These are phyloP conservation scores for Lobophora halterata DNA, from an alignment of 2,888 invertebrate genomes.

Conservation along the genomic window DNA sequence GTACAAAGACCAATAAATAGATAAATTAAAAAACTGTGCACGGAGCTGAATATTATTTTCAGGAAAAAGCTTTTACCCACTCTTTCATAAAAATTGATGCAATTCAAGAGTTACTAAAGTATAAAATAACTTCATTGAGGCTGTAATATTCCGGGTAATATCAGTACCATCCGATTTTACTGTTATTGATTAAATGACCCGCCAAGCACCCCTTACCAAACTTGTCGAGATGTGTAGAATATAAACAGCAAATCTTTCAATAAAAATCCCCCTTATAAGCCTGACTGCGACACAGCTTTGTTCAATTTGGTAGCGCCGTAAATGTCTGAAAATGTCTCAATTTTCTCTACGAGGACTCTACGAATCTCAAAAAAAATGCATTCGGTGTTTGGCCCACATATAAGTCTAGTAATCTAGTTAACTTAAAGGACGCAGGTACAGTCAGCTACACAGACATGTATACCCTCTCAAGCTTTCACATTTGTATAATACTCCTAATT, in stretches of 20 bases:
- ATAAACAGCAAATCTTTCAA: conserved; percentile 31
- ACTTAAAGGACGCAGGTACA: too few species aligned
- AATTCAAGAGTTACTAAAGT: conserved; percentile 1
- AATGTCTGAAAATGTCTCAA: conserved; percentile 24
- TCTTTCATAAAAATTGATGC: neutral
- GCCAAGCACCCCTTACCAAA: conserved; percentile 24
- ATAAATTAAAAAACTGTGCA: conserved; percentile 5
- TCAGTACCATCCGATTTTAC: conserved; percentile 29
- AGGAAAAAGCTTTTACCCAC: too few species aligned
- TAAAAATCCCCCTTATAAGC: conserved; percentile 29
- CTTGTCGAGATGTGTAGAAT: conserved; percentile 30
- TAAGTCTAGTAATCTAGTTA: too few species aligned
- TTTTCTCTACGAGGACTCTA: too few species aligned
- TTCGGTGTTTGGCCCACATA: too few species aligned
- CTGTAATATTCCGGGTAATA: conserved; percentile 26
- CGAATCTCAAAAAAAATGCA: too few species aligned
- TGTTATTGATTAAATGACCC: conserved; percentile 34
- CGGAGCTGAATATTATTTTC: too few species aligned
- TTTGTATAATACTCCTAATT: too few species aligned
- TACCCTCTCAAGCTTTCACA: too few species aligned
- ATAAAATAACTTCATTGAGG: conserved; percentile 5
- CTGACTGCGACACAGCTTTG: conserved; percentile 26
- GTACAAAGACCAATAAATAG: too few species aligned
- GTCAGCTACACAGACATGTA: too few species aligned
- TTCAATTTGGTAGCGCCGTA: conserved; percentile 23